A percentile compares a stretch with the other conserved stretches of the same genome.
phyloP scores from a whole-genome alignment of 2,888 invertebrate genomes.

The Peribatodes rhomboidaria region DNA sequence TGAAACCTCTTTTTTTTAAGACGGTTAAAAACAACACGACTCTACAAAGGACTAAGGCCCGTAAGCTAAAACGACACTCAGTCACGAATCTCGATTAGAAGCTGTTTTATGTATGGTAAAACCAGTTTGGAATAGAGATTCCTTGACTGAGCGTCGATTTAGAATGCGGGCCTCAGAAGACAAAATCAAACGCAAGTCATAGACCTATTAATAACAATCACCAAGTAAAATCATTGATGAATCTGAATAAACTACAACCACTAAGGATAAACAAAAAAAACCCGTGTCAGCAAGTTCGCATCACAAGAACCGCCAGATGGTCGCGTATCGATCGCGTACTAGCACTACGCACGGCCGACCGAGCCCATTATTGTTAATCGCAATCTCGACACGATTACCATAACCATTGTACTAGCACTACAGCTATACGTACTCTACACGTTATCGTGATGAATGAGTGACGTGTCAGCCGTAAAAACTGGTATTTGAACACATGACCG shows the following conservation, averaged over 20 bases:
- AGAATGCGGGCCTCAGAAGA: no score
- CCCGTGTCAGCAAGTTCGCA: slow-evolving; percentile 21
- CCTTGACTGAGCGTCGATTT: no score
- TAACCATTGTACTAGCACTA: slow-evolving; percentile 71
- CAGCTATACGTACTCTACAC: slow-evolving; percentile 65
- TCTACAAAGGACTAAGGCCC: no score
- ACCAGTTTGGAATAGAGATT: no score
- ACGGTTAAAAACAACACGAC: no score
- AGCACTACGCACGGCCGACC: slow-evolving; percentile 59
- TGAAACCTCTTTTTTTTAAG: no score
- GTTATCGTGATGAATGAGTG: slow-evolving; percentile 66
- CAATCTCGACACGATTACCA: slow-evolving; percentile 80
- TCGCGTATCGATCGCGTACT: slow-evolving; percentile 66
- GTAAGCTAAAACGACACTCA: no score
- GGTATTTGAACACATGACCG: slow-evolving; percentile 19
- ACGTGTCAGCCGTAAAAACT: slow-evolving; percentile 53
- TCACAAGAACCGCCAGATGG: slow-evolving; percentile 69
- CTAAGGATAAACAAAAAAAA: slow-evolving; percentile 10
- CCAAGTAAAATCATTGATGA: slow-evolving; percentile 1
- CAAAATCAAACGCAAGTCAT: background rate
- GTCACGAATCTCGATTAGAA: no score
- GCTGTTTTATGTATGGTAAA: no score
- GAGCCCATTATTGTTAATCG: slow-evolving; percentile 75
- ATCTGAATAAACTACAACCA: background rate
- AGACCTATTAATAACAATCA: background rate